A percentile compares a stretch with the other conserved stretches of the same genome.
These are phyloP conservation scores for Calidris pugnax DNA, from an alignment of 2,113 vertebrate genomes.

Conservation along the genomic window DNA sequence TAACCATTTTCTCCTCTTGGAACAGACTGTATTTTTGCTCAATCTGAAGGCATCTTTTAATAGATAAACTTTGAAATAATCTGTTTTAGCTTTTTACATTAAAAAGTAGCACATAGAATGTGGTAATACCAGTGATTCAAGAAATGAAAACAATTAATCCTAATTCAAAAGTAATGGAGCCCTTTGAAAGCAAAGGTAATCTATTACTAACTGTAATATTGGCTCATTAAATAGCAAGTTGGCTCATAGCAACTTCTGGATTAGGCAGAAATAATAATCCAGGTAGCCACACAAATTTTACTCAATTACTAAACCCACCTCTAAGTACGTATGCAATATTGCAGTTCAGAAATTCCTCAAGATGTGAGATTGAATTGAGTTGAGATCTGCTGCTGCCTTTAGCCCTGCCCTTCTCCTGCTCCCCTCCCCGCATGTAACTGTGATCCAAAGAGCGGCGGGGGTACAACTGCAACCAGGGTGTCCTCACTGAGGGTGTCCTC, in stretches of 20 bases:
- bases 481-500: not conserved
- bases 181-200: not conserved
- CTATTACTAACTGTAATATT: not conserved
- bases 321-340: not conserved
- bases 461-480: not conserved
- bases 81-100: not conserved
- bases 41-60: not conserved
- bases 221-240: not conserved
- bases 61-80: not conserved
- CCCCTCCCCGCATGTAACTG: fast-evolving
- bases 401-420: not conserved
- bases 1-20: not conserved
- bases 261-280: not conserved
- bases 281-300: not conserved
- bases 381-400: not conserved
- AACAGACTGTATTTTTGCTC: not conserved
- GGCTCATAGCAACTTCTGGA: not conserved
- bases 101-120: not conserved
- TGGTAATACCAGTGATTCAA: not conserved
- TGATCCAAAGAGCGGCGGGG: not conserved
- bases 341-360: not conserved
- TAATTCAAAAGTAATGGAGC: not conserved
- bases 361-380: not conserved
- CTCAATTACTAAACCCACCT: not conserved
- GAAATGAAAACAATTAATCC: not conserved